Evolutionary conservation across 1,140 invertebrate genomes (phyloP), one percentile per base, ranked within the genome.

Genomic region (Lethrus apterus): DNA sequence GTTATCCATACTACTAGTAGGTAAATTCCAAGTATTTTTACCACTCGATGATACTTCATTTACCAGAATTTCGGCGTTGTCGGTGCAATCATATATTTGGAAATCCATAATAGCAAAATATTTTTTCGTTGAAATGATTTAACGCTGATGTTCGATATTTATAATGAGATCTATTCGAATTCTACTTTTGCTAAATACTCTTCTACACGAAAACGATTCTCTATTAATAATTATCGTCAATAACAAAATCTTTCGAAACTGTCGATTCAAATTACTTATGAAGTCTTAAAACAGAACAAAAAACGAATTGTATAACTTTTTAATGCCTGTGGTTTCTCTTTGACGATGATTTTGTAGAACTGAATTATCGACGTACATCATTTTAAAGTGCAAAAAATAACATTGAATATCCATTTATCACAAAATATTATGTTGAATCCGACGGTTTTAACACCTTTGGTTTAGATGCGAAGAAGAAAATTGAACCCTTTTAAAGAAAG

Each of bases 261-360:
- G n/a, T n/a, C n/a, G n/a, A n/a, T n/a, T n/a, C 5, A 26, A 26
- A 26, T 26, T 26, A 10, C 10, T 26, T 26, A 5, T 26, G 10
- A 5, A 26, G 24, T n/a, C n/a, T 72, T 86, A 86, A 70, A 86
- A 86, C 69, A 86, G 79, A 41, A 86, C 84, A 65, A 86, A 86
- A 70, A 86, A 86, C 40, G 83, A 86, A 68, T 86, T 86, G 68
- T 86, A 86, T 64, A 86, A 69, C 70, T 86, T 86, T 69, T 86
- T 86, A 56, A 86, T 85, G 30, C 84, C 84, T 17, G 83, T 86
- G 23, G 82, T 84, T 65, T 86, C 84, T 55, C 82, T 71, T 66
- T 86, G 83, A 64, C 83, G 77, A 64, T 84, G 83, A 64, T 81
- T 83, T 68, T 84, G 81, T 34, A 86, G 75, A 58, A 85, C 75